A percentile compares a stretch with the other conserved stretches of the same genome.
Conservation (phyloP, 2,888 invertebrate species). For the Embidobia sp. region DNA sequence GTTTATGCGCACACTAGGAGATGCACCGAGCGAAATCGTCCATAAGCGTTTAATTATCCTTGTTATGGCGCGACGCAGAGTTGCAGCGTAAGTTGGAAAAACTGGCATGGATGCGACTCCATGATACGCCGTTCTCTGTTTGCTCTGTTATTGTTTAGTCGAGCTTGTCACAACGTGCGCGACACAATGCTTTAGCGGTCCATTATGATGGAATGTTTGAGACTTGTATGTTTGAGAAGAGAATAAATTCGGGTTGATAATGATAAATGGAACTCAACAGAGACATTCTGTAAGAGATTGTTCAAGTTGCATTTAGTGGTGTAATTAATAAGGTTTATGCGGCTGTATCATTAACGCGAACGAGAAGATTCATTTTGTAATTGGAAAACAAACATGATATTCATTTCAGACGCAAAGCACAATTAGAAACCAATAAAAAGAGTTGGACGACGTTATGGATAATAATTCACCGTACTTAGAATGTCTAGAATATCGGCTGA, state of each 20-base stretch:
- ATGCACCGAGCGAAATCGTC: slow-evolving; percentile 31
- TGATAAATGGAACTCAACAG: background rate
- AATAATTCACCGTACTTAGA: no score
- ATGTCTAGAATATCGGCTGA: no score
- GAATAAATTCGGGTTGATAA: slow-evolving; percentile 10
- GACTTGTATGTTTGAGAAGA: slow-evolving; percentile 3
- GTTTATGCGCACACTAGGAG: slow-evolving; percentile 35
- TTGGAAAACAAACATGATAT: no score
- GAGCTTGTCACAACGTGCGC: slow-evolving; percentile 17
- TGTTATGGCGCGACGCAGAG: slow-evolving; percentile 4
- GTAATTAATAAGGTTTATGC: no score
- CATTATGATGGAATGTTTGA: background rate
- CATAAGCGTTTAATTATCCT: slow-evolving; percentile 51
- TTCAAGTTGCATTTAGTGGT: slow-evolving; percentile 9
- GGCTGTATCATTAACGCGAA: no score
- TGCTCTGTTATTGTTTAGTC: slow-evolving; percentile 34
- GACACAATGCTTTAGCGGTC: slow-evolving; percentile 2
- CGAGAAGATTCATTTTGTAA: no score
- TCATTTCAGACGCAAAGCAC: no score
- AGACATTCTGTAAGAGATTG: slow-evolving; percentile 6
- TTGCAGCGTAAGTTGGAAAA: slow-evolving; percentile 28
- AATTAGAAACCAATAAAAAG: no score
- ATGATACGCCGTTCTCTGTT: background rate
- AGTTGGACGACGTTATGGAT: no score
- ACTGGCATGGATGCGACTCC: background rate